Base-by-base conservation (phyloP, 2,113 vertebrate genomes). In the Neolamprologus sp. region DNA sequence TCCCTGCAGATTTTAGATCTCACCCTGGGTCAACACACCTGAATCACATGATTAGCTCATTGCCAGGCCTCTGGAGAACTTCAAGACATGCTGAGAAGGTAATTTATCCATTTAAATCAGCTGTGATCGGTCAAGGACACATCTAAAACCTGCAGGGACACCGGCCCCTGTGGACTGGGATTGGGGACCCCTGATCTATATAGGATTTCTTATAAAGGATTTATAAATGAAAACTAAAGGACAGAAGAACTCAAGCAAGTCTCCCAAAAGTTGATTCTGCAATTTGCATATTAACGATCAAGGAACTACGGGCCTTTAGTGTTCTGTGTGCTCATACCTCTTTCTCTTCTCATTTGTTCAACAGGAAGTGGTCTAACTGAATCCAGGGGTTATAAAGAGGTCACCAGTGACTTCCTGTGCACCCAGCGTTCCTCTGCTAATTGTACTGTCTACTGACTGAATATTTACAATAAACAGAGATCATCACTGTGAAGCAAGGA, bases 401-500 rank as follows among this genome's bases (percentile, higher is more conserved):
- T 96, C 16, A 97, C 96, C 90, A 97, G 95, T 90, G 95, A 97
- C 87, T 96, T 96, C 85, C 63, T 95, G 63, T 97, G 96, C 65
- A 97, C 96, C 19, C 96, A 97, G 42, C 94, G 95, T 12, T 96
- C 96, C 10, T 89, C 93, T 33, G 96, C 96, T 17, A 95, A 97
- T 89, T 97, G 96, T 80, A 93, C 94, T 2, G n/a, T 95, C 49
- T 95, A 96, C 71, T 73, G 80, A 47, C 16, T 28, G 16, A 53
- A 19, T 7, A 12, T 42, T 35, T 13, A 7, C 6, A 53, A 23
- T 33, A 8, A 53, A 8, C 40, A 71, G 4, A 63, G 42, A 53
- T 3, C 3, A 37, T 10, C 28, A 58, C 4, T 49, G 23, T 75
- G 30, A 40, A 42, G n/a, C 53, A 57, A 40, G n/a, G 55, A 19